A percentile compares a stretch with the other conserved stretches of the same genome.
These are phyloP conservation scores for Folsomia candida DNA, from an alignment of 2,888 invertebrate genomes.

Conservation along the genomic window DNA sequence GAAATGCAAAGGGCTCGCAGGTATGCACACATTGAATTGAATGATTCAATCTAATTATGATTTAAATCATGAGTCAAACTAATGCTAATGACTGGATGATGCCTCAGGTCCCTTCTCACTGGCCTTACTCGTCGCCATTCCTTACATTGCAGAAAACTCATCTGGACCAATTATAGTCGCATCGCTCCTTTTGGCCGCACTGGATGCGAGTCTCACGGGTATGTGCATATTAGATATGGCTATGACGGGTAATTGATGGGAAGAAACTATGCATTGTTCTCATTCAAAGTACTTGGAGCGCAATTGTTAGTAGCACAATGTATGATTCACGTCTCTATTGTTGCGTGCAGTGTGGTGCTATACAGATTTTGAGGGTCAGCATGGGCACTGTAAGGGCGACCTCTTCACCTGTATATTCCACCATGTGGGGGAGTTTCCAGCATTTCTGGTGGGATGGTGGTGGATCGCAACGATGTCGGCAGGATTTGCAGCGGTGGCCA, in stretches of 20 bases:
- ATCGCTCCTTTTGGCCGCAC: constrained; percentile 46
- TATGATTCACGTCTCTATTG: no score
- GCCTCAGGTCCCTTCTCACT: constrained; percentile 50
- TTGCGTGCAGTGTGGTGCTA: constrained; percentile 46
- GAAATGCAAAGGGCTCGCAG: constrained; percentile 45
- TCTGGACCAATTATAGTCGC: constrained; percentile 49
- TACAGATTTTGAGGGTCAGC: constrained; percentile 48
- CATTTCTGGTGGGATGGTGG: constrained; percentile 49
- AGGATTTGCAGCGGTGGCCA: constrained; percentile 46
- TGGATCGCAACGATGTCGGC: constrained; percentile 39
- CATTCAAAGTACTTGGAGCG: no score
- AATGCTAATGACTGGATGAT: no score
- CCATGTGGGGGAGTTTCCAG: constrained; percentile 49
- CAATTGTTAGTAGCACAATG: no score
- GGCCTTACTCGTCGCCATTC: constrained; percentile 46
- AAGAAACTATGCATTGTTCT: no score
- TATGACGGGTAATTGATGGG: not conserved
- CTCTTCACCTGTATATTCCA: constrained; percentile 46
- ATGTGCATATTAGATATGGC: not conserved
- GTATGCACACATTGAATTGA: no score
- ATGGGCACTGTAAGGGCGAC: constrained; percentile 49
- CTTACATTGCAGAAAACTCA: constrained; percentile 49
- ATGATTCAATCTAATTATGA: no score
- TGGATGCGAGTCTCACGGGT: constrained; percentile 47
- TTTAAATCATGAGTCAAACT: no score